Evolutionary conservation across 2,797 vertebrate genomes (phyloP).

Genomic region (Gallinago nigripennis): DNA sequence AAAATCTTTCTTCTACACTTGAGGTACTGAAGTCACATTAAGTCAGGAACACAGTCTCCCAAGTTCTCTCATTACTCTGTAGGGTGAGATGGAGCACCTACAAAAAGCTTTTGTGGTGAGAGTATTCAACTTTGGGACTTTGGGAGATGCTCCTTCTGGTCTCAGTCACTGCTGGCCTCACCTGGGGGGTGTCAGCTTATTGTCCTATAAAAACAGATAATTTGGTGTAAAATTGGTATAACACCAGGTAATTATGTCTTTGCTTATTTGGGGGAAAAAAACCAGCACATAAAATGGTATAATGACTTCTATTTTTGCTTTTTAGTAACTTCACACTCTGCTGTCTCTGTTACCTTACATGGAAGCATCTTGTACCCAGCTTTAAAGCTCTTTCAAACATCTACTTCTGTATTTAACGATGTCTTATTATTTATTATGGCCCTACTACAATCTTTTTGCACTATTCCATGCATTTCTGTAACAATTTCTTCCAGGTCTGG

Average conservation of each 20-base stretch:
- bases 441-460: not conserved
- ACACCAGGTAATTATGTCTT: not conserved
- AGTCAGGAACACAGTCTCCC: not conserved
- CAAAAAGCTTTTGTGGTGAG: not conserved
- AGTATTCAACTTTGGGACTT: not conserved
- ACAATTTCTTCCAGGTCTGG: not conserved
- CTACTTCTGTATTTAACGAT: not conserved
- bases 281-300: not conserved
- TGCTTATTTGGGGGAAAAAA: rapidly evolving
- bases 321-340: not conserved
- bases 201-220: not conserved
- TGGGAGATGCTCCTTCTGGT: not conserved
- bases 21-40: not conserved
- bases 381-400: not conserved
- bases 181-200: not conserved
- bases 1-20: not conserved
- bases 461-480: not conserved
- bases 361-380: not conserved
- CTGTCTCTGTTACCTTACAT: not conserved
- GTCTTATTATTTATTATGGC: not conserved
- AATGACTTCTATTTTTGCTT: not conserved
- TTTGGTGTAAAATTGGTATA: too few relatives aligned
- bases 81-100: not conserved
- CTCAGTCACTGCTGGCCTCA: not conserved
- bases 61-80: not conserved